Conservation (phyloP, 2,113 vertebrate genomes). For the Tachuris rubrigastra region DNA sequence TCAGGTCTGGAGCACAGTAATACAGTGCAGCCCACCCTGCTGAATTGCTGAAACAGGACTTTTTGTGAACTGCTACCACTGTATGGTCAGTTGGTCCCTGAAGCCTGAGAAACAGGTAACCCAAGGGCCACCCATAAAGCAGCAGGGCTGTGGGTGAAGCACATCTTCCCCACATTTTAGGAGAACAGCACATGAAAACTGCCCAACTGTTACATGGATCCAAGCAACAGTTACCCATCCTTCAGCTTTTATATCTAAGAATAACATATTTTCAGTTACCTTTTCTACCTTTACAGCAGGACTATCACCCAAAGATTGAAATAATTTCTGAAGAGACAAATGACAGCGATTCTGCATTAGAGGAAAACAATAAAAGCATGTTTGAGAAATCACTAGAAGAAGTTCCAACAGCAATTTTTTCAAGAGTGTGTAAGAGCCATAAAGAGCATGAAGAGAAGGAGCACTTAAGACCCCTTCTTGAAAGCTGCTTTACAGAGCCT, state of each 20-base stretch:
- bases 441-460: not conserved
- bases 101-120: not conserved
- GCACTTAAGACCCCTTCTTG: not conserved
- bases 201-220: not conserved
- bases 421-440: not conserved
- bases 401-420: constrained; percentile 7
- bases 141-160: not conserved
- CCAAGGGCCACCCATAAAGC: not conserved
- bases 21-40: not conserved
- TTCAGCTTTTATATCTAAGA: not conserved
- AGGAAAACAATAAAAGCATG: not conserved
- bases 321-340: constrained; percentile 70
- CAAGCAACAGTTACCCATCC: not conserved
- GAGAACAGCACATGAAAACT: not conserved
- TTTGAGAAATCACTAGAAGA: not conserved
- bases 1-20: not conserved
- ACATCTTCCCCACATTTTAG: not conserved
- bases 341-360: not conserved
- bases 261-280: not conserved
- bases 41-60: not conserved
- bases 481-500: constrained; percentile 8
- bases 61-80: not conserved
- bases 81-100: not conserved
- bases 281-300: constrained; percentile 45
- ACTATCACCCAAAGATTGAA: constrained; percentile 77